These are phyloP conservation scores for Anoplius nigerrimus DNA, from an alignment of 2,888 invertebrate genomes.

Conservation along the genomic window DNA sequence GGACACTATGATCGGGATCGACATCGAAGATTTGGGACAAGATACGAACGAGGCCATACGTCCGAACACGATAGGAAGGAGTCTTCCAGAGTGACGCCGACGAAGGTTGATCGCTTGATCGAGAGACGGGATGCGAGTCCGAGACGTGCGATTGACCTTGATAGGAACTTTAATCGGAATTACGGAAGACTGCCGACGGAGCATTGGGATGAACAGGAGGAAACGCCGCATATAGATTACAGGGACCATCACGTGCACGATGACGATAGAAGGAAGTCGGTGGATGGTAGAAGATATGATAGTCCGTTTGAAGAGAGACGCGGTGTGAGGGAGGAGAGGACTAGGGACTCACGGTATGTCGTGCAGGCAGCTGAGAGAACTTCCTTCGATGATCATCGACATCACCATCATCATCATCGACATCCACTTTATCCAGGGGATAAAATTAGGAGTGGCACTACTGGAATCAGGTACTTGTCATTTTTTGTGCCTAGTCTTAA, in stretches of 20 bases:
- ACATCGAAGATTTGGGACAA: constrained; percentile 55
- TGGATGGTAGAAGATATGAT: constrained; percentile 69
- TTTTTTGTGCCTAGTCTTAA: constrained; percentile 6
- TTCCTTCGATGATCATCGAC: constrained; percentile 62
- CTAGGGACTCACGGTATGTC: constrained; percentile 64
- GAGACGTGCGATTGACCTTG: constrained; percentile 62
- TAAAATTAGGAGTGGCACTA: constrained; percentile 57
- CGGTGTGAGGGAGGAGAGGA: constrained; percentile 73
- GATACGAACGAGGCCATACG: constrained; percentile 57
- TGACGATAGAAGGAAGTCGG: constrained; percentile 65
- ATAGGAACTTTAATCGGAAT: constrained; percentile 66
- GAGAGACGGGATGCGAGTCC: constrained; percentile 68
- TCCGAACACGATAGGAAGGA: constrained; percentile 65
- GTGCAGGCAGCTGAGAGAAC: constrained; percentile 54
- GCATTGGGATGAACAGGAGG: constrained; percentile 71
- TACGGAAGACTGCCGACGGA: constrained; percentile 64
- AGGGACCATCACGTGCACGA: constrained; percentile 67
- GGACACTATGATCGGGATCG: constrained; percentile 61
- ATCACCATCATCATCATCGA: constrained; percentile 59
- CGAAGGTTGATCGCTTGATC: constrained; percentile 63
- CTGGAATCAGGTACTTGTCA: constrained; percentile 46
- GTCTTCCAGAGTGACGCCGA: constrained; percentile 51
- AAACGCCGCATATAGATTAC: constrained; percentile 64
- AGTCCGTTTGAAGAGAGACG: constrained; percentile 75
- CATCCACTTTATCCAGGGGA: constrained; percentile 62